Evolutionary conservation across 2,888 invertebrate genomes (phyloP), one percentile per base, ranked within the genome.

Genomic region (Oeneis ivallda): DNA sequence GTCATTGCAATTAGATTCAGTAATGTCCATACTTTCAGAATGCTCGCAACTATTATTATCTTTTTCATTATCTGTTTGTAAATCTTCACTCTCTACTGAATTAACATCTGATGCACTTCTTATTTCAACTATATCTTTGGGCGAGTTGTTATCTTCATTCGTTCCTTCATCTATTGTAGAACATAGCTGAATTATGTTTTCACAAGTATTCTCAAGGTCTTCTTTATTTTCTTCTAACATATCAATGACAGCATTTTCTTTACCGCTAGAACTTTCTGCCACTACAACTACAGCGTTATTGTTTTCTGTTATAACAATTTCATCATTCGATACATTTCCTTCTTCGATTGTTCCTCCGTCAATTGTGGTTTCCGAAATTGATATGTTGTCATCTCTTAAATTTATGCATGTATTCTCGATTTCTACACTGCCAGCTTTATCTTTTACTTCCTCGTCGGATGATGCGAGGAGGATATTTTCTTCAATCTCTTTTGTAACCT

Each of bases 381-480:
- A 72, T 49, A 70, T 57, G 62, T 69, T 72, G 57, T 67, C 59
- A 17, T 60, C 52, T 66, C 60, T 58, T 50, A 70, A 67, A 63
- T 71, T 70, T 52, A 66, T 53, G 52, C 71, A 66, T 6, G 69
- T 62, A 59, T 66, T 67, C 32, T 67, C 72, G 61, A 66, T 71
- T 32, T 80, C 66, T 39, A 76, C n/a, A 56, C 19, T 49, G 15
- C 19, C 59, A 15, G n/a, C 15, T 41, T 68, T 71, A 37, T 69
- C 62, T 19, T 39, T 43, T 43, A 63, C 71, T 68, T 84, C 86
- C 15, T 85, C 84, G 45, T 85, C 87, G 59, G 85, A 82, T 39
- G 83, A 85, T 8, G 84, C 86, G 26, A 88, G 74, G 10, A 85
- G 72, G 64, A 85, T 79, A 75, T 86, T 76, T 78, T 85, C 86